Conservation (phyloP, 2,888 invertebrate genomes). For the Stenichneumon culpator region DNA sequence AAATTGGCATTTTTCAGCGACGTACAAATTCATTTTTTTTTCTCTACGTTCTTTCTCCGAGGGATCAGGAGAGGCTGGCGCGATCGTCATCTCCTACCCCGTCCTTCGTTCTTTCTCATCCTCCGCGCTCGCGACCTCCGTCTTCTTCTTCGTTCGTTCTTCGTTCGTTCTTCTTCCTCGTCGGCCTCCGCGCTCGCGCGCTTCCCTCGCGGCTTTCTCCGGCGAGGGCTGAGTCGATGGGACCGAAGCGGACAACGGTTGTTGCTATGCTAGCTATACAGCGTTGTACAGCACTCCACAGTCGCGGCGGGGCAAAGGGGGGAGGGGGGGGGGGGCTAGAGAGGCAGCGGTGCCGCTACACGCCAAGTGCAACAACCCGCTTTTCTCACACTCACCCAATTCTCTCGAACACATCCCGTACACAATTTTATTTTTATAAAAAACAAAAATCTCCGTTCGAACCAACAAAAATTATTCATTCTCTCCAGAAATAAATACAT, state of each 20-base stretch:
- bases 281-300: conserved; percentile 48
- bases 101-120: conserved; percentile 45
- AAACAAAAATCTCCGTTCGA: too few species aligned
- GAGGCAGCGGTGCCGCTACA: conserved; percentile 8
- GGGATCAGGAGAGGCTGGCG: conserved; percentile 66
- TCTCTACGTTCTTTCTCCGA: conserved; percentile 54
- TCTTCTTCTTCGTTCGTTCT: conserved; percentile 20
- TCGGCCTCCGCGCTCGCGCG: conserved; percentile 54
- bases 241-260: conserved; percentile 74
- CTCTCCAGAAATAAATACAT: too few species aligned
- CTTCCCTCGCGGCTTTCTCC: conserved; percentile 62
- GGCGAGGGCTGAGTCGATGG: conserved; percentile 72
- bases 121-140: conserved; percentile 40
- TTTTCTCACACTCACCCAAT: conserved; percentile 26
- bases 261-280: conserved; percentile 75
- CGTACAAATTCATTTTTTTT: conserved; percentile 48
- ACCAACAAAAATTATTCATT: too few species aligned
- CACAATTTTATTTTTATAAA: neutral
- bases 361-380: conserved; percentile 35
- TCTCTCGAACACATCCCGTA: neutral
- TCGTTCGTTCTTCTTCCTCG: conserved; percentile 39
- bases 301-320: neutral
- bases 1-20: conserved; percentile 7
- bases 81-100: conserved; percentile 55
- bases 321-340: neutral